These are phyloP conservation scores for Phragmatobia fuliginosa DNA, from an alignment of 2,888 invertebrate genomes.

Conservation along the genomic window DNA sequence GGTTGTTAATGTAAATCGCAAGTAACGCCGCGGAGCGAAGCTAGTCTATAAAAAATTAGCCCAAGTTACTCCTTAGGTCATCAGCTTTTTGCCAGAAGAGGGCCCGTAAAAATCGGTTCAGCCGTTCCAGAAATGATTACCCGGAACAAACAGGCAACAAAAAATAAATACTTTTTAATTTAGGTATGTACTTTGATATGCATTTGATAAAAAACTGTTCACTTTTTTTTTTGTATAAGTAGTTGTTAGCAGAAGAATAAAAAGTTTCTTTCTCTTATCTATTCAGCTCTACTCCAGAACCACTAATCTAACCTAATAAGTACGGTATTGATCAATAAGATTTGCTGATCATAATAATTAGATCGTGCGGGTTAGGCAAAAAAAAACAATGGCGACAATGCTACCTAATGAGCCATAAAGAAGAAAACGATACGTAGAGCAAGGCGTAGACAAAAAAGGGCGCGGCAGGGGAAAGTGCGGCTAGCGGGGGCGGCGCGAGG, in stretches of 20 bases:
- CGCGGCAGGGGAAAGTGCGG: slow-evolving; percentile 72
- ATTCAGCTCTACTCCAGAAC: slow-evolving; percentile 10
- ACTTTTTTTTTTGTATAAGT: too few species aligned
- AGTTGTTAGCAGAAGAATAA: background rate
- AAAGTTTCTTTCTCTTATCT: background rate
- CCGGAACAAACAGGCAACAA: too few species aligned
- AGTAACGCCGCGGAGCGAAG: too few species aligned
- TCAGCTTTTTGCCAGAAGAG: too few species aligned
- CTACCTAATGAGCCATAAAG: slow-evolving; percentile 87
- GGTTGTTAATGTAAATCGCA: too few species aligned
- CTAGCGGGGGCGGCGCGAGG: slow-evolving; percentile 73
- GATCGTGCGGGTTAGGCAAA: slow-evolving; percentile 78
- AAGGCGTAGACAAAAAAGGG: slow-evolving; percentile 86
- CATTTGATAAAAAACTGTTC: too few species aligned
- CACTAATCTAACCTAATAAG: slow-evolving; percentile 43
- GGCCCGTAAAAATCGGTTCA: too few species aligned
- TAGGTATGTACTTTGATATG: too few species aligned
- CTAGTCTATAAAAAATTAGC: too few species aligned
- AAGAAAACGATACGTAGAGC: slow-evolving; percentile 87
- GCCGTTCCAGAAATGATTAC: too few species aligned
- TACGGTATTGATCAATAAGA: slow-evolving; percentile 59
- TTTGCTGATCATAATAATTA: slow-evolving; percentile 83
- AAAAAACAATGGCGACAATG: slow-evolving; percentile 86
- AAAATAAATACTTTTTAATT: too few species aligned
- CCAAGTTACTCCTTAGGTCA: too few species aligned